Evolutionary conservation across 1,140 invertebrate species (phyloP).

Genomic region (Ostrea edulis): DNA sequence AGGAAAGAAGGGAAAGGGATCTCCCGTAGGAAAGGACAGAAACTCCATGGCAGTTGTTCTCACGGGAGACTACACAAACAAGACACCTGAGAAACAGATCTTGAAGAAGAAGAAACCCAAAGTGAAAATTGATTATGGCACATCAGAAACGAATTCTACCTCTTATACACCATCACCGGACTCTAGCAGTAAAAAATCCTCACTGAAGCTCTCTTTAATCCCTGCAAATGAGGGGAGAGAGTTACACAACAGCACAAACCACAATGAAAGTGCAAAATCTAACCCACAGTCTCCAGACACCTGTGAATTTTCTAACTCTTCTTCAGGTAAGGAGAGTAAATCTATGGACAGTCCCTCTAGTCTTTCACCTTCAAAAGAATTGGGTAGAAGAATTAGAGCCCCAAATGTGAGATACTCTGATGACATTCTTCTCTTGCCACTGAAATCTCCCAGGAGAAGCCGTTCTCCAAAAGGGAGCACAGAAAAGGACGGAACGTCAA

Average conservation of each 20-base stretch:
- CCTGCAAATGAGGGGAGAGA: background rate
- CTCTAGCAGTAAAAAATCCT: background rate
- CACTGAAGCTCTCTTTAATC: background rate
- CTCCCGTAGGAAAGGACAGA: background rate
- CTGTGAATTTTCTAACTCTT: background rate
- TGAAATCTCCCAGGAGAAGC: constrained; percentile 49
- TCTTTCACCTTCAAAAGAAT: constrained; percentile 39
- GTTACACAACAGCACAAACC: background rate
- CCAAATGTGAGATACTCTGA: constrained; percentile 56
- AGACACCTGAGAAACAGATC: background rate
- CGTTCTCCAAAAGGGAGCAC: constrained; percentile 37
- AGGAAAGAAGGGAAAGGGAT: constrained; percentile 20
- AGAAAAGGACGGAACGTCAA: background rate
- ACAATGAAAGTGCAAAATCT: constrained; percentile 5
- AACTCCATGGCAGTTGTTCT: background rate
- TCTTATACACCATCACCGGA: constrained; percentile 2
- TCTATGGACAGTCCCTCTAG: background rate
- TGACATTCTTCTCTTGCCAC: constrained; percentile 56
- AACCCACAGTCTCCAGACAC: background rate
- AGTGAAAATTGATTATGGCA: constrained; percentile 7
- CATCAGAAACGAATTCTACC: background rate
- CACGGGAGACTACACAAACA: background rate
- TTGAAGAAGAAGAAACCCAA: background rate
- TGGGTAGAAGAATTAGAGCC: constrained; percentile 51
- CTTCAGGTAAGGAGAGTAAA: background rate